These are phyloP conservation scores for Anas platyrhynchos DNA, from an alignment of 2,113 vertebrate genomes.

Conservation along the genomic window DNA sequence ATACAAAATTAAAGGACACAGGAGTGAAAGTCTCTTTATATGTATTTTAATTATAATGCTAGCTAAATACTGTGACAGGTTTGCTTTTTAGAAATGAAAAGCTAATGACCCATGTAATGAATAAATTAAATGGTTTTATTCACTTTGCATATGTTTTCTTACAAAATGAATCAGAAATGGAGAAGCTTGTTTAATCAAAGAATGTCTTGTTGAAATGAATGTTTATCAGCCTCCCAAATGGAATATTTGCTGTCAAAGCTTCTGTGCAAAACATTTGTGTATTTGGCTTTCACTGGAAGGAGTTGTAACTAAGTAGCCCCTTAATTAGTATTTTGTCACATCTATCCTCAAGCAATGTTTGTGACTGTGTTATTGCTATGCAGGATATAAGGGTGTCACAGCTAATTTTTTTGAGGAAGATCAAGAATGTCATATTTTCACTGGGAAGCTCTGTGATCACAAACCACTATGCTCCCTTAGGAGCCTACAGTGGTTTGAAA, in stretches of 20 bases:
- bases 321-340: conserved; percentile 28
- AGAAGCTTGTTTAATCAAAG: neutral
- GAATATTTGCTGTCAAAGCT: neutral
- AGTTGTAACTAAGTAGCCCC: neutral
- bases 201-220: neutral
- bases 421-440: neutral
- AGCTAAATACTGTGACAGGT: neutral
- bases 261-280: fast-evolving
- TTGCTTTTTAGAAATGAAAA: conserved; percentile 42
- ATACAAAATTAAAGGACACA: neutral
- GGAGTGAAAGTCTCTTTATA: neutral
- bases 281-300: neutral
- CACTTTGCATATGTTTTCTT: neutral
- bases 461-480: neutral
- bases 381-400: neutral
- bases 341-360: neutral
- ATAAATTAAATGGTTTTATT: conserved; percentile 23
- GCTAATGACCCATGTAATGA: conserved; percentile 16
- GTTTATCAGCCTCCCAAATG: conserved; percentile 2
- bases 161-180: neutral
- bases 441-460: neutral
- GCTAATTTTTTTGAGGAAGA: neutral
- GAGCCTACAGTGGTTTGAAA: neutral
- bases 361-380: neutral
- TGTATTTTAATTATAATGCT: conserved; percentile 18